A percentile compares a stretch with the other conserved stretches of the same genome.
Evolutionary conservation across 2,113 vertebrate genomes (phyloP).

Genomic region (Oreocharis arfaki): DNA sequence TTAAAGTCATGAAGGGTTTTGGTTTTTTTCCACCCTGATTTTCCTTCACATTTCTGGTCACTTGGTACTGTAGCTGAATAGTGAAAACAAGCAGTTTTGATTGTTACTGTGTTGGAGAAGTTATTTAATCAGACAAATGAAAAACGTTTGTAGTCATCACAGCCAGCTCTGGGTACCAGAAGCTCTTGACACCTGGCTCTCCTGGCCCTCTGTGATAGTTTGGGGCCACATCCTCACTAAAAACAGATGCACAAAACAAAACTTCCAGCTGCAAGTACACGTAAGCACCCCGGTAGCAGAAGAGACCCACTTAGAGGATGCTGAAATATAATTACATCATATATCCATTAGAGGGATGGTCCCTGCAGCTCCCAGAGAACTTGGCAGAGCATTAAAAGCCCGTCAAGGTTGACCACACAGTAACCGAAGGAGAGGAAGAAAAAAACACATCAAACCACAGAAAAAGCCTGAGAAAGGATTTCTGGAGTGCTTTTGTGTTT

Average conservation of each 20-base stretch:
- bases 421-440: background rate
- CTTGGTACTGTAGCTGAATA: background rate
- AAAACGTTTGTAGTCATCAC: background rate
- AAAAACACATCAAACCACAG: background rate
- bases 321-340: constrained; percentile 43
- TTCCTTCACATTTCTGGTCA: background rate
- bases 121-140: background rate
- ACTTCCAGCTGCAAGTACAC: background rate
- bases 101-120: background rate
- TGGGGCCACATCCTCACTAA: background rate
- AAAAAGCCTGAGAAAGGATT: background rate
- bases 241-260: background rate
- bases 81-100: background rate
- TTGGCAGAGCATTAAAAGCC: constrained; percentile 18
- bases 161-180: background rate
- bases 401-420: constrained; percentile 2
- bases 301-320: background rate
- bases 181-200: background rate
- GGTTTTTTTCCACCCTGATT: background rate
- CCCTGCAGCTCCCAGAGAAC: background rate
- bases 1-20: constrained; percentile 23
- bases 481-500: background rate
- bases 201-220: background rate
- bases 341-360: constrained; percentile 14
- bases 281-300: background rate